Percentiles rank a stretch among this genome's conserved stretches.
These are phyloP conservation scores for Zenarchopterus dispar DNA, from an alignment of 2,797 vertebrate genomes.

Conservation along the genomic window DNA sequence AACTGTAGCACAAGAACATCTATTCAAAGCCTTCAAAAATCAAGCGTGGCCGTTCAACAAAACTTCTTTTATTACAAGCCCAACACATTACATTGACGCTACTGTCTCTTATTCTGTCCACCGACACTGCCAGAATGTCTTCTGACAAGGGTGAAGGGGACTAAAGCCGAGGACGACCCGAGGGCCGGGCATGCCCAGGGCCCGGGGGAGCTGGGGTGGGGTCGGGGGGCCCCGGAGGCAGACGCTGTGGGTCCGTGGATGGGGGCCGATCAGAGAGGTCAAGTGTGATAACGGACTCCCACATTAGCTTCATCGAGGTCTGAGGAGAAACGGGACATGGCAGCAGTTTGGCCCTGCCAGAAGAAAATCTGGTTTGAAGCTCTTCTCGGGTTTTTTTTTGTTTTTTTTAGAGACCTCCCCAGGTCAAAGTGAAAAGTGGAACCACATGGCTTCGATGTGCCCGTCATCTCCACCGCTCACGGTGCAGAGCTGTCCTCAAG, in stretches of 20 bases:
- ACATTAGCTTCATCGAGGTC: constrained; percentile 69
- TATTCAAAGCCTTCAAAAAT: constrained; percentile 69
- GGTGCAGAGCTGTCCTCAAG: constrained; percentile 19
- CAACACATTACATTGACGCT: constrained; percentile 51
- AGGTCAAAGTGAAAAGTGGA: constrained; percentile 53
- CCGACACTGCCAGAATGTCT: constrained; percentile 65
- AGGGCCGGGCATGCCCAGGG: constrained; percentile 18
- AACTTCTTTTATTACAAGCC: constrained; percentile 57
- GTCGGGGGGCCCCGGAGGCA: constrained; percentile 39
- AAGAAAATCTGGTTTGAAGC: constrained; percentile 64
- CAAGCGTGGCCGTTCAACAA: constrained; percentile 65
- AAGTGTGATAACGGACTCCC: constrained; percentile 73
- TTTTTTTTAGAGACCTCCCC: constrained; percentile 58
- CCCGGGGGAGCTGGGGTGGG: constrained; percentile 14
- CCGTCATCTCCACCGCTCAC: constrained; percentile 21
- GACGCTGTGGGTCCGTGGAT: constrained; percentile 29
- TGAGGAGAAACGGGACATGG: constrained; percentile 70
- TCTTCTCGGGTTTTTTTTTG: constrained; percentile 39
- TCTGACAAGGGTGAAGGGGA: constrained; percentile 69
- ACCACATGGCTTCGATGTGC: constrained; percentile 67
- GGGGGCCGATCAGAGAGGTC: constrained; percentile 27
- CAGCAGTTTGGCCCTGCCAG: constrained; percentile 67
- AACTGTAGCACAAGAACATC: constrained; percentile 66
- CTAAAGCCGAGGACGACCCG: constrained; percentile 60
- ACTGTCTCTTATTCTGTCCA: constrained; percentile 55